Evolutionary conservation across 2,113 vertebrate genomes (phyloP), one percentile per base, ranked within the genome.

Genomic region (Geococcyx californianus): DNA sequence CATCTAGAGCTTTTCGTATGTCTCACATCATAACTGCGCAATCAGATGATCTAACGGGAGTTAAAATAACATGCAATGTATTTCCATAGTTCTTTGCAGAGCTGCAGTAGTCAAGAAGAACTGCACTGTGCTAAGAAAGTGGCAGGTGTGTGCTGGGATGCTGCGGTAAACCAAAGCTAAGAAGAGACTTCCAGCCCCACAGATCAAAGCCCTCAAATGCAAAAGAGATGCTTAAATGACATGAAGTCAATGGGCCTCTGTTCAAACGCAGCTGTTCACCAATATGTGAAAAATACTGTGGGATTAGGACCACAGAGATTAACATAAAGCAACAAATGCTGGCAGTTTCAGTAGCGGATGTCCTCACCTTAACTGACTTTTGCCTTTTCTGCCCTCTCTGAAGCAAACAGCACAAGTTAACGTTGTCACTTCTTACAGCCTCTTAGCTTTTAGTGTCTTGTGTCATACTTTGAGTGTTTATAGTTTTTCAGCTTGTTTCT

Each of bases 381-480:
- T 89, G 36, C 58, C 79, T 74, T 60, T 60, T 75, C 81, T 83
- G 55, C 52, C 44, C 80, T 95, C 74, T 73, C 73, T 60, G 76
- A 84, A 87, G 68, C 34, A 95, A 82, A 94, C 31, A 87, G 25
- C 49, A 77, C 1, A 1, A 88, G 55, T 56, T 86, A 36, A 60
- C 56, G 18, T 18, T 95, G 84, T 84, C 72, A 64, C 44, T 94
- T 52, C 66, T 89, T 77, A 79, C 33, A 66, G 21, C 77, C 87
- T 74, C 54, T 67, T 63, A 91, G 81, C 28, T 86, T 86, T 90
- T 47, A 44, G 76, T 34, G 33, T 51, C 75, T 80, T 87, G 89
- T 76, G 81, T 89, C 89, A 89, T 60, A 92, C 80, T 55, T 88
- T 80, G 79, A 94, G 75, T 58, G 40, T 96, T 95, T 89, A 93